Evolutionary conservation across 2,888 invertebrate species (phyloP), one percentile per base, ranked within the genome.

Genomic region (Caenorhabditis panamensis): DNA sequence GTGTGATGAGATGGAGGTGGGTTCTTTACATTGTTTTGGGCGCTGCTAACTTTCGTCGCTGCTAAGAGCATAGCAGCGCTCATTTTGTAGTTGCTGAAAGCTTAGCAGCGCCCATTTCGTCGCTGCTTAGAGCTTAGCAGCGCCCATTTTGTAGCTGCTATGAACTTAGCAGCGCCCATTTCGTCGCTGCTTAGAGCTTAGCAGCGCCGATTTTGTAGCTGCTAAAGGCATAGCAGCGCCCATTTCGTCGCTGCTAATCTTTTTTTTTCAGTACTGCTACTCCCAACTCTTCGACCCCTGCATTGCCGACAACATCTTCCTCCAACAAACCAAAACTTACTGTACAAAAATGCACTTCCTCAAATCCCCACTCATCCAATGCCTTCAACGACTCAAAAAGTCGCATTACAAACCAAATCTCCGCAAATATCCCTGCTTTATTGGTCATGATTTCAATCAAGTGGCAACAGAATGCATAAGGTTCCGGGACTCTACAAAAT

Each of bases 1-100:
- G 37, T 59, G 68, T 67, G 67, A 67, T 67, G 18, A 66, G 0
- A 67, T 66, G 64, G 53, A 53, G 22, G 64, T 53, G 28, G 49
- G 62, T 36, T 36, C 36, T 36, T 5, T 8, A 36, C 11, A 36
- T 36, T 11, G 11, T n/a, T n/a, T n/a, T n/a, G n/a, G n/a, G n/a
- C n/a, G n/a, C n/a, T n/a, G n/a, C n/a, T n/a, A n/a, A n/a, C n/a
- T n/a, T n/a, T n/a, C n/a, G n/a, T n/a, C n/a, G n/a, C n/a, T n/a
- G n/a, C n/a, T n/a, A n/a, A n/a, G n/a, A n/a, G n/a, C n/a, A n/a
- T n/a, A n/a, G n/a, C n/a, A n/a, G n/a, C n/a, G n/a, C n/a, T n/a
- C n/a, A n/a, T n/a, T n/a, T n/a, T n/a, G n/a, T n/a, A 36, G 11
- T 8, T n/a, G n/a, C n/a, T n/a, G n/a, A n/a, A n/a, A n/a, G n/a